Base-by-base conservation (phyloP, 2,888 invertebrate species). In the Acrocyrtus sp. region DNA sequence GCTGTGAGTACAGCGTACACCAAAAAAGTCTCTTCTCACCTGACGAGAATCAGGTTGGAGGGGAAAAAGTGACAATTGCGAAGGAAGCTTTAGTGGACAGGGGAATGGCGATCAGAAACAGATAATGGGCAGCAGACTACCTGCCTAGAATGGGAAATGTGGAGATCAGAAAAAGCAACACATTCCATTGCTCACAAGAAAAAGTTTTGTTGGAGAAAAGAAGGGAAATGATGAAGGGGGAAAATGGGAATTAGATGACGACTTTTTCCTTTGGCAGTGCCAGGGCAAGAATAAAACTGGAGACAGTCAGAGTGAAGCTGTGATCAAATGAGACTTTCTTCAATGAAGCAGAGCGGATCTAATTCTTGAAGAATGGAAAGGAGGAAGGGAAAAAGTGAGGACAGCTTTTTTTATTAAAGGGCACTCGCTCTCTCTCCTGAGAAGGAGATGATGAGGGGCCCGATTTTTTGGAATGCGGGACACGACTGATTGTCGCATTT, bases 401-500 rank as follows among this genome's bases (percentile, higher is more conserved):
- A 39, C 43, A 54, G 27, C 51, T 56, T 48, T 41, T 61, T 62
- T 24, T 15, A 54, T 29, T 29, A 54, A 54, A 27, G 54, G 29
- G 39, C 54, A 21, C 45, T 45, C n/a, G 6, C 10, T n/a, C 10
- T 45, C 45, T 12, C 45, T 12, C 24, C 21, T 19, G 50, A 39
- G 39, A 39, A 21, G 10, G 34, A 34, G 34, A 5, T 34, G 34
- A 34, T 34, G 34, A 34, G 12, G 34, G 34, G 12, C 34, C 34
- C 5, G 34, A 34, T 58, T 54, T 67, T 74, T 72, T 56, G 70
- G 43, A 73, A 78, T 78, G 76, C 78, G 45, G 51, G 29, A 68
- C 78, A 78, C 78, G 78, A 75, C 62, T 76, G 69, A 78, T 75
- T 74, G 78, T 76, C 78, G 78, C 74, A 72, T 70, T 73, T n/a